Evolutionary conservation across 2,113 vertebrate species (phyloP).

Genomic region (Gymnogyps californianus): DNA sequence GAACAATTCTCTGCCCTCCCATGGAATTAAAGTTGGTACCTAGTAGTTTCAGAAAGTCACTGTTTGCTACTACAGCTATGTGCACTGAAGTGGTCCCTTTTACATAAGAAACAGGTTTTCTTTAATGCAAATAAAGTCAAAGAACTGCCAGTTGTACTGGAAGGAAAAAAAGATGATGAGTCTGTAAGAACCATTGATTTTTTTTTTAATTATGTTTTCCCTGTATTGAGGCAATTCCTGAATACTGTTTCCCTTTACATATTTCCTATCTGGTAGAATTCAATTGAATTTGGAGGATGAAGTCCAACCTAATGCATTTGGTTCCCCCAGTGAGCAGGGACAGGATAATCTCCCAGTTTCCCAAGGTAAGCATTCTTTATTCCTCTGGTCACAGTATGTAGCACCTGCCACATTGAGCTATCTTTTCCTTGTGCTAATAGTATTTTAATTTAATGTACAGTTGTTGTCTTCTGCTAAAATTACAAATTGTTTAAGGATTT

Average conservation of each 20-base stretch:
- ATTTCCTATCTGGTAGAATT: neutral
- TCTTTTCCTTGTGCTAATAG: neutral
- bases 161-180: neutral
- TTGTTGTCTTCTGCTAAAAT: neutral
- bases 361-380: conserved; percentile 76
- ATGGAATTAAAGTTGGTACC: neutral
- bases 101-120: neutral
- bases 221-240: neutral
- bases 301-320: conserved; percentile 59
- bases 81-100: neutral
- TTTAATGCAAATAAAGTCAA: neutral
- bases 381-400: neutral
- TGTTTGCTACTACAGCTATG: neutral
- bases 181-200: neutral
- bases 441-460: neutral
- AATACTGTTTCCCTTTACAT: neutral
- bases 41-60: neutral
- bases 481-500: neutral
- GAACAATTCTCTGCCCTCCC: neutral
- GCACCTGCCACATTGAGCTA: neutral
- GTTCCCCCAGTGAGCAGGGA: conserved; percentile 76
- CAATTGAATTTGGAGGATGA: conserved; percentile 54
- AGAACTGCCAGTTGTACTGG: neutral
- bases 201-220: neutral
- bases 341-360: conserved; percentile 81